Conservation (phyloP, 1,140 invertebrate genomes). For the Trinorchestia longiramus region DNA sequence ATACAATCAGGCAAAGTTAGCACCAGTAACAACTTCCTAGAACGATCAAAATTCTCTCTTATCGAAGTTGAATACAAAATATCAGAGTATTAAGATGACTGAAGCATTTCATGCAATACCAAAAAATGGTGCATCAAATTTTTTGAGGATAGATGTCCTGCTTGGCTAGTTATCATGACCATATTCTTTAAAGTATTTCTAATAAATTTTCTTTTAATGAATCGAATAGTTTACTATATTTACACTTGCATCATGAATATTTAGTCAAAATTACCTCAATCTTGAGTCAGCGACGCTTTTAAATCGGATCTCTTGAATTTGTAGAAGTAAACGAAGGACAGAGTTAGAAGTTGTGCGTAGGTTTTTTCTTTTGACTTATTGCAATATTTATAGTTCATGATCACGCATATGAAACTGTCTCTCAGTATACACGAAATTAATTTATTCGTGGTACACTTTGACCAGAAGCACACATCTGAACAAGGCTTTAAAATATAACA, state of each 20-base stretch:
- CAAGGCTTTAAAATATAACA: not conserved
- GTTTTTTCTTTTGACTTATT: not conserved
- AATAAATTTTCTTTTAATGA: not conserved
- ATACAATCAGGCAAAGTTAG: constrained; percentile 38
- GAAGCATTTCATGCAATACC: not conserved
- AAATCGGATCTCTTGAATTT: not conserved
- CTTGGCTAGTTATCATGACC: not conserved
- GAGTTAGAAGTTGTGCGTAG: not conserved
- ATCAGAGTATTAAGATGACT: not conserved
- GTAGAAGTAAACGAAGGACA: not conserved
- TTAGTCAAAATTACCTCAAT: not conserved
- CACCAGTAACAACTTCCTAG: not conserved
- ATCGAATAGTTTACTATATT: not conserved
- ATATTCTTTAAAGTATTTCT: not conserved
- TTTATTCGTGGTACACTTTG: not conserved
- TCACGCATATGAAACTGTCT: not conserved
- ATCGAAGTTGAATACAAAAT: constrained; percentile 17
- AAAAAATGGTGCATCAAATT: not conserved
- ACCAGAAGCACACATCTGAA: not conserved
- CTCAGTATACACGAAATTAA: not conserved
- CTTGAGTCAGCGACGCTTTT: not conserved
- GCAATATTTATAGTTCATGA: not conserved
- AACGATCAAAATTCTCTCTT: not conserved
- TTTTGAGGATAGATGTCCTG: not conserved
- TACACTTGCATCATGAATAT: no score